Evolutionary conservation across 2,888 invertebrate species (phyloP).

Genomic region (Lamellibrachia columna): DNA sequence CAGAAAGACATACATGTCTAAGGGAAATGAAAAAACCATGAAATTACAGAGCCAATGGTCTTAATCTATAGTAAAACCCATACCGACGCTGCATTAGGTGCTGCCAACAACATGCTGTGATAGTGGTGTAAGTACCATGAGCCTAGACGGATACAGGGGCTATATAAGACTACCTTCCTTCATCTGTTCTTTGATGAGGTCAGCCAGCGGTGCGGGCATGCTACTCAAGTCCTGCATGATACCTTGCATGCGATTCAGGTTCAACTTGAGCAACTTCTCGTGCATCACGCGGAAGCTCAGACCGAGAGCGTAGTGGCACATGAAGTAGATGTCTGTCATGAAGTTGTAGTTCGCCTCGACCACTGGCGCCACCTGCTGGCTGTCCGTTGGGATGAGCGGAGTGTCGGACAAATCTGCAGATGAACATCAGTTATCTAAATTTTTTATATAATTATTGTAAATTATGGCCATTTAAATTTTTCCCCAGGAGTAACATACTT

Average conservation of each 20-base stretch:
- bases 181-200: slow-evolving; percentile 61
- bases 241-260: slow-evolving; percentile 77
- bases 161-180: slow-evolving; percentile 52
- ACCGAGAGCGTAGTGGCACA: slow-evolving; percentile 87
- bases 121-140: neutral
- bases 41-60: too few species aligned
- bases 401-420: neutral
- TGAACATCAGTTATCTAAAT: neutral
- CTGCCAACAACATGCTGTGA: slow-evolving; percentile 28
- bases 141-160: neutral
- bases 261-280: slow-evolving; percentile 62
- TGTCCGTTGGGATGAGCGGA: neutral
- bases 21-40: too few species aligned
- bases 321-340: slow-evolving; percentile 89
- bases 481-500: too few species aligned
- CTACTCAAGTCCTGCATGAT: slow-evolving; percentile 73
- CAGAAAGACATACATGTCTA: too few species aligned
- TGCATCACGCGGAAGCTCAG: slow-evolving; percentile 72
- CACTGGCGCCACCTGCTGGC: neutral
- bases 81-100: too few species aligned
- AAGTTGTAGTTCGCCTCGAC: slow-evolving; percentile 69
- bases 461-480: too few species aligned
- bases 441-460: neutral
- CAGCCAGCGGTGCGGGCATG: slow-evolving; percentile 70
- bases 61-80: slow-evolving; percentile 9